Evolutionary conservation across 2,797 vertebrate genomes (phyloP).

Genomic region (Anabas testudineus): DNA sequence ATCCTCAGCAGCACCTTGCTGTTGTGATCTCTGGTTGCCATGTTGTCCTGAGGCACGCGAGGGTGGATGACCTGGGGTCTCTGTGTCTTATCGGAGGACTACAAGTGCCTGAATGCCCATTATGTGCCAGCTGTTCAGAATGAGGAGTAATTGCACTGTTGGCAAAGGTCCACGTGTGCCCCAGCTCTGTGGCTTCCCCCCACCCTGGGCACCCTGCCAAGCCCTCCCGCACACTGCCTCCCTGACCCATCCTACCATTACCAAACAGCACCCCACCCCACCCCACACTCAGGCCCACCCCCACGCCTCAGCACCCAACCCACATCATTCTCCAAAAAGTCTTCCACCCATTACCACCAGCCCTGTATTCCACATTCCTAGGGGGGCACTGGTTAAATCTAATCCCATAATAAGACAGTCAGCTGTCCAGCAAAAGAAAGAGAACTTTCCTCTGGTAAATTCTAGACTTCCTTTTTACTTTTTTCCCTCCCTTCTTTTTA

Average conservation of each 20-base stretch:
- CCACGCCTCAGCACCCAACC: conserved; percentile 55
- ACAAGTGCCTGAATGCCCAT: conserved; percentile 78
- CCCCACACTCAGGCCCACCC: conserved; percentile 66
- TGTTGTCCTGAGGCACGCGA: conserved; percentile 68
- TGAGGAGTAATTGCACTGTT: conserved; percentile 84
- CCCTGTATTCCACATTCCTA: conserved; percentile 82
- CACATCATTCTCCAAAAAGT: conserved; percentile 67
- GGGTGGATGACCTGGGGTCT: conserved; percentile 68
- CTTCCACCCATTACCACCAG: conserved; percentile 76
- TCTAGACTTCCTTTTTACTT: conserved; percentile 78
- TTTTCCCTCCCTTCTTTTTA: conserved; percentile 62
- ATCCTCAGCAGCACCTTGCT: conserved; percentile 19
- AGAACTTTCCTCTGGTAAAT: conserved; percentile 84
- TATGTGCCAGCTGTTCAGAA: conserved; percentile 86
- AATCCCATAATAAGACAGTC: conserved; percentile 90
- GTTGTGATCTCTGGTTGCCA: conserved; percentile 46
- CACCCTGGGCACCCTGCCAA: conserved; percentile 72
- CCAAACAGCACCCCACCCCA: conserved; percentile 50
- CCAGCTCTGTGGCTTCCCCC: conserved; percentile 56
- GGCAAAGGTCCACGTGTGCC: conserved; percentile 78
- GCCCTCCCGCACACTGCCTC: conserved; percentile 72
- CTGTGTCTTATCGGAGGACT: conserved; percentile 69
- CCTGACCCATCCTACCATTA: conserved; percentile 70
- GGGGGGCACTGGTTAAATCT: conserved; percentile 85
- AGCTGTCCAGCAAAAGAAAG: conserved; percentile 87